Conservation (phyloP, 1,140 invertebrate genomes). For the Cherax destructor region DNA sequence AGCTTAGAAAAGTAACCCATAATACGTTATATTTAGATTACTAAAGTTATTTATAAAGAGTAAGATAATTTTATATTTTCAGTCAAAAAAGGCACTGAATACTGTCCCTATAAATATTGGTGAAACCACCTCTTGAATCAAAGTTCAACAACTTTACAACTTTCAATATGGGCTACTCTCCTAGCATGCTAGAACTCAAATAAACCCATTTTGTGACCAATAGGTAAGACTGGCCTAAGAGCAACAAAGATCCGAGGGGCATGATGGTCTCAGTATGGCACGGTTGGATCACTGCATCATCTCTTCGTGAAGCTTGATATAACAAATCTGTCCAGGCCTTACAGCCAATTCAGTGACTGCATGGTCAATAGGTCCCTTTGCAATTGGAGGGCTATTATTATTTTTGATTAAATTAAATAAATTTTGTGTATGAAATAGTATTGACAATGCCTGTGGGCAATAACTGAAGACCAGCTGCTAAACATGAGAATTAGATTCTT, state of each 20-base stretch:
- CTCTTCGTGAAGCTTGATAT: neutral
- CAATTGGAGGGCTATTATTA: neutral
- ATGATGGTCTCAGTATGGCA: constrained; percentile 32
- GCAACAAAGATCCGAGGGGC: constrained; percentile 20
- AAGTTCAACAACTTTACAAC: constrained; percentile 18
- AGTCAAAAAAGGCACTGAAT: constrained; percentile 61
- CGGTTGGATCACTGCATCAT: constrained; percentile 11
- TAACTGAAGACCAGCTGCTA: neutral
- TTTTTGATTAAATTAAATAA: constrained; percentile 5
- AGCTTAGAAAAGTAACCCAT: constrained; percentile 37
- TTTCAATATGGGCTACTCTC: constrained; percentile 43
- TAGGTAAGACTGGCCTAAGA: constrained; percentile 20
- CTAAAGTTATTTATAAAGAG: constrained; percentile 33
- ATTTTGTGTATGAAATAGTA: neutral
- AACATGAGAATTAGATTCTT: neutral
- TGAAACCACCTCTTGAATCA: constrained; percentile 40
- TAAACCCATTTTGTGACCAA: constrained; percentile 18
- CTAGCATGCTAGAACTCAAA: constrained; percentile 29
- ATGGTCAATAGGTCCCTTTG: constrained; percentile 15
- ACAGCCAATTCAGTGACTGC: neutral
- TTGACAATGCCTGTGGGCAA: neutral
- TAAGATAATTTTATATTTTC: constrained; percentile 32
- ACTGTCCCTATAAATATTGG: constrained; percentile 53
- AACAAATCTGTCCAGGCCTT: neutral
- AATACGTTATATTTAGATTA: constrained; percentile 11